These are phyloP conservation scores for Drosophila equinoxialis DNA, from an alignment of 1,140 invertebrate genomes.

Conservation along the genomic window DNA sequence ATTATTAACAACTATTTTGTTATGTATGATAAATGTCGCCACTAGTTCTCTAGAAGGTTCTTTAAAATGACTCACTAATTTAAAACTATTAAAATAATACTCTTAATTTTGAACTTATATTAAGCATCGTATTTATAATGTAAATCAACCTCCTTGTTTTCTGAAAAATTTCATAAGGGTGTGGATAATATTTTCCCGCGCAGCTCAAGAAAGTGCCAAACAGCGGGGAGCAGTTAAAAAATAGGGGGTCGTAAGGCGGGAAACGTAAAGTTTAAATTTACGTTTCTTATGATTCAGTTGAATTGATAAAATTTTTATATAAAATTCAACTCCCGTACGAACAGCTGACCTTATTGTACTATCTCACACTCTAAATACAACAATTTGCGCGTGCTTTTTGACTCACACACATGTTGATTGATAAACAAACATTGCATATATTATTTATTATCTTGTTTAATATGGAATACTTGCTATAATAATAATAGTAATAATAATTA, in stretches of 20 bases:
- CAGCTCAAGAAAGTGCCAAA: not conserved
- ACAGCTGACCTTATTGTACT: constrained; percentile 4
- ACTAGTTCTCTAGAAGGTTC: no score
- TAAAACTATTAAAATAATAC: no score
- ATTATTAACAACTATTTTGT: no score
- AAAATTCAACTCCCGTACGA: not conserved
- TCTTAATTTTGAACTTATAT: no score
- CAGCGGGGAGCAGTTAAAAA: not conserved
- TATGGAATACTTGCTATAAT: constrained; percentile 70
- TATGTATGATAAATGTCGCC: no score
- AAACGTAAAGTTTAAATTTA: not conserved
- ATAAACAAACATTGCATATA: constrained; percentile 64
- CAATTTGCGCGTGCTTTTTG: constrained; percentile 36
- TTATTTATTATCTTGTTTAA: constrained; percentile 60
- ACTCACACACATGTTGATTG: constrained; percentile 39
- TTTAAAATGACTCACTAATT: no score
- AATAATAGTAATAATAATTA: constrained; percentile 63
- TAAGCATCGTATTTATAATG: no score
- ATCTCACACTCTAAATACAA: constrained; percentile 14
- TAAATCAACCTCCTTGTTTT: not conserved
- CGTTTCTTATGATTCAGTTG: not conserved
- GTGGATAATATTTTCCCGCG: not conserved
- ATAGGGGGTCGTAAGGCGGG: not conserved
- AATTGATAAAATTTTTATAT: constrained; percentile 1
- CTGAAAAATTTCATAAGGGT: not conserved